Evolutionary conservation across 1,140 invertebrate species (phyloP).

Genomic region (Marisa cornuarietis): DNA sequence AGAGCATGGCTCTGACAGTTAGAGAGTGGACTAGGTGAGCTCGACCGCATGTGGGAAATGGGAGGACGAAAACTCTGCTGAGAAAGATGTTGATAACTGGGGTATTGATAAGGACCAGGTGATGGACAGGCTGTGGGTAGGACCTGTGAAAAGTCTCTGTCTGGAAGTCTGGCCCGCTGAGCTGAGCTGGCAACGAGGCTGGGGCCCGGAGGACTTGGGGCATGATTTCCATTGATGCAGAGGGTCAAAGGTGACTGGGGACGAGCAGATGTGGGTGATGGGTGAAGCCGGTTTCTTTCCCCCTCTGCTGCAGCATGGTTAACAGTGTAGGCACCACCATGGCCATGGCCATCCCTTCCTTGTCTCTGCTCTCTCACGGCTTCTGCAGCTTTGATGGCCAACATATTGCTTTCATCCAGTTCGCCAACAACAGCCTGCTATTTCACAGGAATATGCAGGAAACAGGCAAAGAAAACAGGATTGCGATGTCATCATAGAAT

Average conservation of each 20-base stretch:
- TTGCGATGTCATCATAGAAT: too few relatives aligned
- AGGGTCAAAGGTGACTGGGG: too few relatives aligned
- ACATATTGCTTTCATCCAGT: slow-evolving; percentile 31
- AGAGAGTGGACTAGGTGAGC: background rate
- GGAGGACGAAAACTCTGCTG: slow-evolving; percentile 1
- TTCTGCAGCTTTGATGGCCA: slow-evolving; percentile 54
- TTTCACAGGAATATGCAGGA: background rate
- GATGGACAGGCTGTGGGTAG: background rate
- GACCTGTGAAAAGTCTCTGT: slow-evolving; percentile 24
- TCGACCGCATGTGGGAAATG: background rate
- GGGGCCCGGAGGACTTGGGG: background rate
- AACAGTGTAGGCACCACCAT: background rate
- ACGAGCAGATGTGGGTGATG: background rate
- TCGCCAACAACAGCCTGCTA: slow-evolving; percentile 19
- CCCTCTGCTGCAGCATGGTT: background rate
- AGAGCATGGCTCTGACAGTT: slow-evolving; percentile 11
- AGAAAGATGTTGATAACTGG: slow-evolving; percentile 14
- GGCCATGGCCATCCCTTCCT: slow-evolving; percentile 29
- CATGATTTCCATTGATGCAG: too few relatives aligned
- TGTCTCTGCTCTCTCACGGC: slow-evolving; percentile 47
- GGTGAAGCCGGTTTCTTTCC: slow-evolving; percentile 9
- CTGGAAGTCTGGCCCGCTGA: background rate
- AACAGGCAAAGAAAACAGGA: background rate
- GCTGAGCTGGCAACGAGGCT: background rate
- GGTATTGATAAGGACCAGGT: background rate